Percentiles rank a stretch among this genome's conserved stretches.
phyloP scores from a whole-genome alignment of 2,797 vertebrate genomes.

The Acanthornis magna region DNA sequence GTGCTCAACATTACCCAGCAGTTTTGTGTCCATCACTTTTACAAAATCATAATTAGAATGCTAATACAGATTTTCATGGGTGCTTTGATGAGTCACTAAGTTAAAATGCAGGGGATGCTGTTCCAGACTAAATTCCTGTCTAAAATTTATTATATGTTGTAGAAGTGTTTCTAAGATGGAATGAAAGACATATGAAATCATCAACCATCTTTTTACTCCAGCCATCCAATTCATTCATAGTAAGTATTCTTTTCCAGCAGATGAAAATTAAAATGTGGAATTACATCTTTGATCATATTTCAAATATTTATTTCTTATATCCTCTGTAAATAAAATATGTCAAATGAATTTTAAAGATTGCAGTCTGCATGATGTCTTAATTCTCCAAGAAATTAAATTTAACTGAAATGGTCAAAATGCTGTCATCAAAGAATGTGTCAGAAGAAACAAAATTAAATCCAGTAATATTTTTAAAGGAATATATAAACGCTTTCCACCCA shows the following conservation, averaged over 20 bases:
- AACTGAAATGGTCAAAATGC: background rate
- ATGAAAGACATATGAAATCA: background rate
- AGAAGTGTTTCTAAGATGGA: background rate
- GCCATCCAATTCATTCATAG: background rate
- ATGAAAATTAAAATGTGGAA: background rate
- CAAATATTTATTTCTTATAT: background rate
- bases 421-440: background rate
- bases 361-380: background rate
- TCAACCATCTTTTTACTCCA: background rate
- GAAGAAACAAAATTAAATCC: background rate
- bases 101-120: background rate
- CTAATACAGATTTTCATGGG: background rate
- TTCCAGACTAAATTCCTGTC: background rate
- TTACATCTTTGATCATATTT: background rate
- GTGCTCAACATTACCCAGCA: background rate
- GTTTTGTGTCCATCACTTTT: conserved; percentile 23
- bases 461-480: background rate
- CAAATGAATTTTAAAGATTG: background rate
- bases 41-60: conserved; percentile 29
- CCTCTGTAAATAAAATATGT: background rate
- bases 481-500: background rate
- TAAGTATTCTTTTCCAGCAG: background rate
- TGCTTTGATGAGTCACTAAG: background rate
- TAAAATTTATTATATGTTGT: background rate
- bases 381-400: background rate